Evolutionary conservation across 2,888 invertebrate species (phyloP).

Genomic region (Rhorus exstirpatorius): DNA sequence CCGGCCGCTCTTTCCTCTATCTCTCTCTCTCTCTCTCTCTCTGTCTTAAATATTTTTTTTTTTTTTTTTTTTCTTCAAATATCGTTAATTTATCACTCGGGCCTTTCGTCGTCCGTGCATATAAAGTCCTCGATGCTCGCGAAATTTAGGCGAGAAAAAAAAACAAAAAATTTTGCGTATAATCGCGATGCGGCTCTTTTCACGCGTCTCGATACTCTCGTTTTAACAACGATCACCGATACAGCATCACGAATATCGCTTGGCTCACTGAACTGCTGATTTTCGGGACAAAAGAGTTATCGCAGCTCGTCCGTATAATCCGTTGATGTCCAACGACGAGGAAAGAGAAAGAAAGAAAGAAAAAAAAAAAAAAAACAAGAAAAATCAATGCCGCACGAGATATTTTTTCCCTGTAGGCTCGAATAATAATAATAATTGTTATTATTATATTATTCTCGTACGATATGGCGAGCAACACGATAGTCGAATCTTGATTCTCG

Average conservation of each 20-base stretch:
- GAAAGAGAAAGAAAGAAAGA: slow-evolving; percentile 1
- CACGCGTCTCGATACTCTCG: no score
- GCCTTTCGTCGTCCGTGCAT: slow-evolving; percentile 5
- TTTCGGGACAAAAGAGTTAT: neutral
- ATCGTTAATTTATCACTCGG: slow-evolving; percentile 11
- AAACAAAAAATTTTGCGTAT: no score
- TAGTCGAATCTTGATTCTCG: neutral
- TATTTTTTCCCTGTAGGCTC: neutral
- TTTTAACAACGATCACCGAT: neutral
- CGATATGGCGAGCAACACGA: neutral
- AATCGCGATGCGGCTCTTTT: no score
- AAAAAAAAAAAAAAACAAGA: neutral
- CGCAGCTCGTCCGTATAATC: neutral
- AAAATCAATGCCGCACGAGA: no score
- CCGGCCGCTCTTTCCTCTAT: slow-evolving; percentile 76
- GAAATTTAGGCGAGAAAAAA: no score
- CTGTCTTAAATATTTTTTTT: slow-evolving; percentile 30
- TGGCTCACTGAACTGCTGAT: neutral
- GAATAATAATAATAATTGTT: neutral
- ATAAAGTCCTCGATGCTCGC: slow-evolving; percentile 54
- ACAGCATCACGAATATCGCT: slow-evolving; percentile 13
- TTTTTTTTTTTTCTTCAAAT: slow-evolving; percentile 8
- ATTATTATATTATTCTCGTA: neutral
- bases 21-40: slow-evolving; percentile 51
- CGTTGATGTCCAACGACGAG: neutral